These are phyloP conservation scores for Folsomia candida DNA, from an alignment of 2,888 invertebrate genomes.

Conservation along the genomic window DNA sequence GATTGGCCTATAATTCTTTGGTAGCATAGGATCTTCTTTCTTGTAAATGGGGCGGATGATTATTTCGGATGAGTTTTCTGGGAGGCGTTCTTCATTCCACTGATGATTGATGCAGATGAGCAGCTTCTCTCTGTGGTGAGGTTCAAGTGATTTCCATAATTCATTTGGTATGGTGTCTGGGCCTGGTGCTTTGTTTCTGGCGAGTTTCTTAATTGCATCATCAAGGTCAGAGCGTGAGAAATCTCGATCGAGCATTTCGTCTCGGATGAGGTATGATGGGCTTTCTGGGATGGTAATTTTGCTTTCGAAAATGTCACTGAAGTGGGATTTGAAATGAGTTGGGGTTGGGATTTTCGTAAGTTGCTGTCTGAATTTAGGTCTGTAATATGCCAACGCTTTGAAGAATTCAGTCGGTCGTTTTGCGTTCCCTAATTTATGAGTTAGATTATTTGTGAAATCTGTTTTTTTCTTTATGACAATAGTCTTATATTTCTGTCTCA, in stretches of 20 bases:
- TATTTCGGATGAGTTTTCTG: constrained; percentile 16
- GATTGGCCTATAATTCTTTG: constrained; percentile 21
- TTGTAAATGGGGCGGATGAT: constrained; percentile 18
- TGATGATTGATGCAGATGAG: not conserved
- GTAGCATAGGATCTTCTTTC: constrained; percentile 2
- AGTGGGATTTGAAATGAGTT: no score
- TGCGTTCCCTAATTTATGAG: no score
- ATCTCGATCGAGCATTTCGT: not conserved
- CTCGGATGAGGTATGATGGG: no score
- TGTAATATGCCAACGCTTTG: no score
- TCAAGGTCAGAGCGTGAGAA: not conserved
- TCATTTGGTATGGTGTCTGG: constrained; percentile 1
- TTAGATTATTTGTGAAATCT: no score
- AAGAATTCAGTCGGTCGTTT: no score
- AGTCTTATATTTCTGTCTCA: no score
- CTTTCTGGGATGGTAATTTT: no score
- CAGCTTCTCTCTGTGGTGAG: not conserved
- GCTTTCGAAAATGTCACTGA: no score
- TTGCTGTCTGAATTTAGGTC: no score
- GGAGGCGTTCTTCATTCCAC: not conserved
- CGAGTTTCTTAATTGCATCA: not conserved
- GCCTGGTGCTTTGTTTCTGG: not conserved
- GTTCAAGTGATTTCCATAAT: not conserved
- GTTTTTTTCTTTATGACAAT: no score
- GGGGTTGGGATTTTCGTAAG: no score